phyloP scores from a whole-genome alignment of 1,140 invertebrate species.

The Muscidifurax raptorellus region DNA sequence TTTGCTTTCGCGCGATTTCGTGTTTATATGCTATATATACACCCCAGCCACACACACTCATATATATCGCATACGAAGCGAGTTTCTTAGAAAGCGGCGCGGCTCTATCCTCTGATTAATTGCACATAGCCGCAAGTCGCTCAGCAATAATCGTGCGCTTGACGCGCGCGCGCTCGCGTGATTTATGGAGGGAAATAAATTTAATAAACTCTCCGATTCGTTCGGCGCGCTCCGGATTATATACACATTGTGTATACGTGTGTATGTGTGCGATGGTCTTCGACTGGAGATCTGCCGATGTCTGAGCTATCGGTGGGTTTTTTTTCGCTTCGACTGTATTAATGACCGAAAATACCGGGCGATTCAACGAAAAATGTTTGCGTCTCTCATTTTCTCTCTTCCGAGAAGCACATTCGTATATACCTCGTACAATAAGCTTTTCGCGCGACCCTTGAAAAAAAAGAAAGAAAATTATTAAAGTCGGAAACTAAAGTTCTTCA shows the following conservation, averaged over 20 bases:
- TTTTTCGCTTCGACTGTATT: neutral
- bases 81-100: conserved; percentile 31
- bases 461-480: too few species aligned
- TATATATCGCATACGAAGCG: neutral
- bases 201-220: conserved; percentile 38
- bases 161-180: conserved; percentile 30
- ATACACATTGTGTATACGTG: neutral
- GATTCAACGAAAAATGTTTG: too few species aligned
- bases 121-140: neutral
- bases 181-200: conserved; percentile 41
- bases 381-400: too few species aligned
- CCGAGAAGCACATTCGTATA: too few species aligned
- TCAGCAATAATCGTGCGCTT: conserved; percentile 23
- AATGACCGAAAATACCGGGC: neutral
- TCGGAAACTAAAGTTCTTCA: too few species aligned
- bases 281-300: neutral
- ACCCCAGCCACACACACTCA: neutral
- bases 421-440: too few species aligned
- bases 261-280: neutral
- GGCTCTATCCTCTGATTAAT: conserved; percentile 34
- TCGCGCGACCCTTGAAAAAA: too few species aligned
- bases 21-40: neutral
- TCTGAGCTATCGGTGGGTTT: neutral
- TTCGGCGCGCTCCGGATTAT: neutral
- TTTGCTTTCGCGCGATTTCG: neutral